Conservation (phyloP, 2,888 invertebrate species). For the Gymnosoma rotundatum region DNA sequence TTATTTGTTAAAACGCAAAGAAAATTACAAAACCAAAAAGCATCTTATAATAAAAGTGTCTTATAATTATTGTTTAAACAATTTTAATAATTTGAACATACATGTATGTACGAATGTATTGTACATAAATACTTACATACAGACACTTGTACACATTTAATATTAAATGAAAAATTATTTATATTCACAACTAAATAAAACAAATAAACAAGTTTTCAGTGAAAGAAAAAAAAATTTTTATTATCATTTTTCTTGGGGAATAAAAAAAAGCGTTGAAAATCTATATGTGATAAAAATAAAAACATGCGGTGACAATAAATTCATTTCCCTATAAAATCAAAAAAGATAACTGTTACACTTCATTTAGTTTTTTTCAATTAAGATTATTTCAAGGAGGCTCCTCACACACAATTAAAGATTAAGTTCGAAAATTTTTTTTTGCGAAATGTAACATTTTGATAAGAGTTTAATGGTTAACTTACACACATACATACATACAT, state of each 20-base stretch:
- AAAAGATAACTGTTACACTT: slow-evolving; percentile 11
- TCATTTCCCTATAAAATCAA: slow-evolving; percentile 7
- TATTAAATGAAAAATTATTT: slow-evolving; percentile 10
- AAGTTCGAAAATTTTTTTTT: background rate
- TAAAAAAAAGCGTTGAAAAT: background rate
- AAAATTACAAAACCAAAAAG: slow-evolving; percentile 33
- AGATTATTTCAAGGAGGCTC: background rate
- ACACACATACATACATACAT: too few species aligned
- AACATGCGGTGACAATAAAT: background rate
- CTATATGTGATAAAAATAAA: background rate
- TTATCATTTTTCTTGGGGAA: slow-evolving; percentile 19
- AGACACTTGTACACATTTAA: background rate
- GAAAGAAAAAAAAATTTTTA: background rate
- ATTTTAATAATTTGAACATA: background rate
- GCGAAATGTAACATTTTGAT: slow-evolving; percentile 14
- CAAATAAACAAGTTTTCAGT: slow-evolving; percentile 19
- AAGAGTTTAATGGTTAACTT: background rate
- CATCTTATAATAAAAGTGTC: slow-evolving; percentile 61
- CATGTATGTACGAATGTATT: background rate
- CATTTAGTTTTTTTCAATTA: background rate
- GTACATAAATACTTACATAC: background rate
- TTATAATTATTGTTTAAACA: slow-evolving; percentile 34
- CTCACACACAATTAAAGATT: background rate
- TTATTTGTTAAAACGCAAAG: slow-evolving; percentile 34
- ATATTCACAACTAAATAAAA: slow-evolving; percentile 29